Evolutionary conservation across 2,888 invertebrate genomes (phyloP), one percentile per base, ranked within the genome.

Genomic region (Cylindroiulus punctatus): DNA sequence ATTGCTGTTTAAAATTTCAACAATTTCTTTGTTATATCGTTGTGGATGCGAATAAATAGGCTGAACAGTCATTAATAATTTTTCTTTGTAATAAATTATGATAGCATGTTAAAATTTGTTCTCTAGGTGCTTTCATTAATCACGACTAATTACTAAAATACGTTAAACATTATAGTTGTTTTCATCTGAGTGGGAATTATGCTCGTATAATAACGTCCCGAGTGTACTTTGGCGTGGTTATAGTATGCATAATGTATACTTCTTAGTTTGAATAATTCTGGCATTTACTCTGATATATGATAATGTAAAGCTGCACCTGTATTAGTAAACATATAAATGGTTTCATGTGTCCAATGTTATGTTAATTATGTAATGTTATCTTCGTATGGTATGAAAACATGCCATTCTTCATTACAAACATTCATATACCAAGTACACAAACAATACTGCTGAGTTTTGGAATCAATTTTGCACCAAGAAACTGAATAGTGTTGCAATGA

Each of bases 301-400:
- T 76, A 76, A 76, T 76, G 76, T 30, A 30, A 76, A 76, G 26
- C 26, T 30, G 14, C 76, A 76, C 76, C 26, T 65, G 65, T 65
- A 52, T 65, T 65, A 65, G 22, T 26, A 65, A 65, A 65, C 65
- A 65, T 65, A 26, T 65, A 65, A 10, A 65, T 65, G 65, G 65
- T 26, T 76, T 76, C 76, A 76, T 14, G 26, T 30, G 30, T 30
- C 22, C 7, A 65, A 65, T 65, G 26, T 65, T 12, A 65, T 65
- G 65, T n/a, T 14, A 76, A 30, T 30, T 76, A 1, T 76, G 17
- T 30, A 8, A 30, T 76, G 26, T 14, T 30, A 30, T 30, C 26
- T 26, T 14, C 76, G 14, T 14, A 14, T 76, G 12, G 30, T 76
- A 30, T 10, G 1, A 76, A 76, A 26, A 14, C 30, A 14, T 76